Evolutionary conservation across 2,888 invertebrate genomes (phyloP).

Genomic region (Volucella inflata): DNA sequence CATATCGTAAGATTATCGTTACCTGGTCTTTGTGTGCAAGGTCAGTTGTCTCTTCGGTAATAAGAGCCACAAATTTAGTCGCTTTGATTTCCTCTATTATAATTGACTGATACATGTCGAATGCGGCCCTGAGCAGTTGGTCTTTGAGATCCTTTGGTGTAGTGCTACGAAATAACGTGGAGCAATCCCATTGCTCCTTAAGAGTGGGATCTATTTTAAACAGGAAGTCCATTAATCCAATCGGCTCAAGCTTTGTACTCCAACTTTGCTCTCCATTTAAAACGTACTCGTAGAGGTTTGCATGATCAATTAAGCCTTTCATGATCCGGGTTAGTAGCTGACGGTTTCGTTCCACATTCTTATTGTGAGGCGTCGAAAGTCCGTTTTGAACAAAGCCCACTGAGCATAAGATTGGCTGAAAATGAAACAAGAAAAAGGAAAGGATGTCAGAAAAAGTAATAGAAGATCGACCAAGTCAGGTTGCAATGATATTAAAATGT

Average conservation of each 20-base stretch:
- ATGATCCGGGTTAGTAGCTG: constrained; percentile 30
- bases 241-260: constrained; percentile 23
- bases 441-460: no score
- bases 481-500: no score
- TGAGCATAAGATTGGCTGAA: no score
- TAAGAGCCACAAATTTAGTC: constrained; percentile 54
- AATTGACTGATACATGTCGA: constrained; percentile 43
- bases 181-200: constrained; percentile 49
- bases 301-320: constrained; percentile 55
- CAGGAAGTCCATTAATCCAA: constrained; percentile 43
- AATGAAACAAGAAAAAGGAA: no score
- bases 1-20: constrained; percentile 45
- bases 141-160: constrained; percentile 39
- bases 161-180: constrained; percentile 41
- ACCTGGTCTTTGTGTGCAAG: constrained; percentile 55
- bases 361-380: constrained; percentile 49
- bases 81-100: constrained; percentile 49
- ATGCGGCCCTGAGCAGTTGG: constrained; percentile 38
- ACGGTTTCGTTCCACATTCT: constrained; percentile 46
- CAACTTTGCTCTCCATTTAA: constrained; percentile 46
- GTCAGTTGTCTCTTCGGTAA: constrained; percentile 68
- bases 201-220: constrained; percentile 49
- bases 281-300: constrained; percentile 54
- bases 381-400: constrained; percentile 20
- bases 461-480: no score